Conservation (phyloP, 2,888 invertebrate species). For the Bellardia pandia region DNA sequence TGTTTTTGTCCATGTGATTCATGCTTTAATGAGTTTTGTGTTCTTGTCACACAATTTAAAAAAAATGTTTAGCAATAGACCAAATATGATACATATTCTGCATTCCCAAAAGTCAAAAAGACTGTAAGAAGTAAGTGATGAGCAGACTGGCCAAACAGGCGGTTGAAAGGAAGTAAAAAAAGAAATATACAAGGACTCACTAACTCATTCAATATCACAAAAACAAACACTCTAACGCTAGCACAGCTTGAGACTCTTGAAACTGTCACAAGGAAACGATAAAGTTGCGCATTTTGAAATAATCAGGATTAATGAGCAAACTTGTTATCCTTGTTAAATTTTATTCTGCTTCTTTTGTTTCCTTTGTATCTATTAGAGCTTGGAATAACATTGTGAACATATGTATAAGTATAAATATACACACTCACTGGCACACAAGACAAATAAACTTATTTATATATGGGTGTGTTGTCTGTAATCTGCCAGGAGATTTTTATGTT, state of each 20-base stretch:
- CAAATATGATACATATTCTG: slow-evolving; percentile 63
- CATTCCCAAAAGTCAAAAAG: slow-evolving; percentile 39
- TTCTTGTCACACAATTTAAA: slow-evolving; percentile 58
- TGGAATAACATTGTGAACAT: slow-evolving; percentile 29
- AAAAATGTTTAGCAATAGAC: slow-evolving; percentile 50
- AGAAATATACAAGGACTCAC: slow-evolving; percentile 13
- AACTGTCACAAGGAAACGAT: slow-evolving; percentile 68
- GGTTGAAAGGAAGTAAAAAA: slow-evolving; percentile 28
- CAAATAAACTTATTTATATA: background rate
- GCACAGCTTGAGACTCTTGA: slow-evolving; percentile 67
- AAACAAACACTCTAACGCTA: slow-evolving; percentile 36
- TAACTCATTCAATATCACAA: slow-evolving; percentile 38
- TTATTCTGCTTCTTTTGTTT: slow-evolving; percentile 47
- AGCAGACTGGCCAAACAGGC: slow-evolving; percentile 17
- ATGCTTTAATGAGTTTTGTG: slow-evolving; percentile 67
- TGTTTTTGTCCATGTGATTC: slow-evolving; percentile 56
- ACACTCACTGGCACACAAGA: background rate
- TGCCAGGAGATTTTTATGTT: slow-evolving; percentile 19
- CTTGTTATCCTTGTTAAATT: slow-evolving; percentile 69
- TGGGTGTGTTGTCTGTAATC: slow-evolving; percentile 1
- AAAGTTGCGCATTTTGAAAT: slow-evolving; percentile 70
- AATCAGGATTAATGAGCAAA: slow-evolving; percentile 72
- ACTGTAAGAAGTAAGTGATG: slow-evolving; percentile 20
- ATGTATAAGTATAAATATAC: background rate
- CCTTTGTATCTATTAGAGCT: slow-evolving; percentile 41